phyloP scores from a whole-genome alignment of 2,888 invertebrate species.

The Tineola bisselliella region DNA sequence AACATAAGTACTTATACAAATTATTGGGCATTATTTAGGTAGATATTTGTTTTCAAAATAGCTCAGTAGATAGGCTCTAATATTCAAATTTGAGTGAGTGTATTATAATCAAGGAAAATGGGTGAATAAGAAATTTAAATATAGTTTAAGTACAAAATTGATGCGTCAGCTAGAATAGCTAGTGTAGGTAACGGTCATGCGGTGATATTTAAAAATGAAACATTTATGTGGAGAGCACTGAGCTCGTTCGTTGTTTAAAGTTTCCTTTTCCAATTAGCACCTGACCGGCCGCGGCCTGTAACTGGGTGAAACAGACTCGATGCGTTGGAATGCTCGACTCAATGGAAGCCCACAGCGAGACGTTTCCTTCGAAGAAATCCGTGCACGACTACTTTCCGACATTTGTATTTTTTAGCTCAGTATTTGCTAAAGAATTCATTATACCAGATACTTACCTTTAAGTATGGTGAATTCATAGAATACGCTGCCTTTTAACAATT shows the following conservation, averaged over 20 bases:
- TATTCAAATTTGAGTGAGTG: too few relatives aligned
- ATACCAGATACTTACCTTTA: conserved; percentile 2
- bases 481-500: too few relatives aligned
- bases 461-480: background rate
- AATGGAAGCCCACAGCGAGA: background rate
- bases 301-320: conserved; percentile 57
- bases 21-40: too few relatives aligned
- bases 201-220: conserved; percentile 14
- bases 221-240: conserved; percentile 53
- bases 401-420: conserved; percentile 3
- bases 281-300: conserved; percentile 51
- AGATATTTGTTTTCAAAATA: too few relatives aligned
- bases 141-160: background rate
- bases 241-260: conserved; percentile 64
- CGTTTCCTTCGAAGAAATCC: conserved; percentile 8
- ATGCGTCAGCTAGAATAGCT: background rate
- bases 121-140: background rate
- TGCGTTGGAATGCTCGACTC: conserved; percentile 45
- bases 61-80: too few relatives aligned
- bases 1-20: too few relatives aligned
- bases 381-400: conserved; percentile 6
- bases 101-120: too few relatives aligned
- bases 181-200: conserved; percentile 8
- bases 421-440: conserved; percentile 12
- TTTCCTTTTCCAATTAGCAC: conserved; percentile 69